A percentile compares a stretch with the other conserved stretches of the same genome.
These are phyloP conservation scores for Desmodus rotundus DNA, from an alignment of 2,113 vertebrate genomes.

Conservation along the genomic window DNA sequence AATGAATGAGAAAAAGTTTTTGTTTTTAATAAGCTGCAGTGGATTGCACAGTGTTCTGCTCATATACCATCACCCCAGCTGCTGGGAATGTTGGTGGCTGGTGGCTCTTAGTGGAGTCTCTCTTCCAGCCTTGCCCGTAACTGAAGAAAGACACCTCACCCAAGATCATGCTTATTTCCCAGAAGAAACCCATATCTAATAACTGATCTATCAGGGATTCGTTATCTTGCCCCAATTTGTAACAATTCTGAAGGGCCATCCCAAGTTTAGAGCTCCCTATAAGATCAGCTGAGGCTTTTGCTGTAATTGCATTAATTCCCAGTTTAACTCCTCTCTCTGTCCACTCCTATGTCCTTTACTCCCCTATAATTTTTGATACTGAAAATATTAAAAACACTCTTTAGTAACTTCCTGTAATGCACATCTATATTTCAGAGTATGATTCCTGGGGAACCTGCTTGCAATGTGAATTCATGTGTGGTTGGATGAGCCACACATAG, in stretches of 20 bases:
- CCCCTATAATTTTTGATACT: background rate
- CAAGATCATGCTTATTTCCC: background rate
- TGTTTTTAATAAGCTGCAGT: background rate
- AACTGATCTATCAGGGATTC: background rate
- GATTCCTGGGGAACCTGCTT: background rate
- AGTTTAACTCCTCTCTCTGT: background rate
- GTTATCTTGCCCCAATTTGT: background rate
- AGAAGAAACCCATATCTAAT: background rate
- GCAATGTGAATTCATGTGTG: background rate
- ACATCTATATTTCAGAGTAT: background rate
- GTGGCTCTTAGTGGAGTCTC: background rate
- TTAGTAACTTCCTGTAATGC: background rate
- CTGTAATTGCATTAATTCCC: background rate
- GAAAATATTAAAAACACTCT: background rate
- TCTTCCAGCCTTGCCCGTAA: background rate
- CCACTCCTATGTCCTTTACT: background rate
- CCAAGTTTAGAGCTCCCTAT: background rate
- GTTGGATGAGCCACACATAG: background rate
- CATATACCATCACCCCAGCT: background rate
- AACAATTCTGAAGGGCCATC: background rate
- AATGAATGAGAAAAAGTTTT: constrained; percentile 37
- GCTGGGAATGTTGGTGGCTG: background rate
- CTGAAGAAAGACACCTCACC: background rate
- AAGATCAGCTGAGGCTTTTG: background rate
- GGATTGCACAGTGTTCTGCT: background rate